phyloP scores from a whole-genome alignment of 2,797 vertebrate genomes.

The Orientallactaga sibirica region DNA sequence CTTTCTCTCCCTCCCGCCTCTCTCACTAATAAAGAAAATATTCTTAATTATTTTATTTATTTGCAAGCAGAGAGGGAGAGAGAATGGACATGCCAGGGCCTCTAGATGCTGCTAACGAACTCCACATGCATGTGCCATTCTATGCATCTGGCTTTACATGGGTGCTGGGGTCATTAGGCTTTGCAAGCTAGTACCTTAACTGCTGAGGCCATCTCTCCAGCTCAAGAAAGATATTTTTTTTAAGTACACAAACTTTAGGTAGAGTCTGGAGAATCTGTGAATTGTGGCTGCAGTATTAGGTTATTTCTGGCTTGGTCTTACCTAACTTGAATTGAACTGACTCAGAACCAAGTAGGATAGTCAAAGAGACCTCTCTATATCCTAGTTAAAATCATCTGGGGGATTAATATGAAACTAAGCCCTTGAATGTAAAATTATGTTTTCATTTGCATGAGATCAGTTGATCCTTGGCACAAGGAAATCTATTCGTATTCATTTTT shows the following conservation, averaged over 20 bases:
- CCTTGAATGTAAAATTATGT: background rate
- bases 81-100: no score
- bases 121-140: no score
- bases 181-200: no score
- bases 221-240: no score
- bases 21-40: no score
- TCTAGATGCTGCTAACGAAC: no score
- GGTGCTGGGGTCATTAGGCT: no score
- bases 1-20: no score
- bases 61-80: no score
- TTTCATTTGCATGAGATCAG: background rate
- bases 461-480: constrained; percentile 20
- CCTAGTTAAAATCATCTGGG: background rate
- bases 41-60: no score
- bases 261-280: background rate
- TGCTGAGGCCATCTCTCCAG: no score
- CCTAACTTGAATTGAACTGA: background rate
- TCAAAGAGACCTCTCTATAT: background rate
- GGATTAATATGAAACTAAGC: constrained; percentile 2
- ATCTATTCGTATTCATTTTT: background rate
- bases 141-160: no score
- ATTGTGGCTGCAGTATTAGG: background rate
- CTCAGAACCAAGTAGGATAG: background rate
- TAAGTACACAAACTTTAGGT: background rate
- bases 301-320: background rate